Base-by-base conservation (phyloP, 2,888 invertebrate genomes). In the Lasius platythorax region DNA sequence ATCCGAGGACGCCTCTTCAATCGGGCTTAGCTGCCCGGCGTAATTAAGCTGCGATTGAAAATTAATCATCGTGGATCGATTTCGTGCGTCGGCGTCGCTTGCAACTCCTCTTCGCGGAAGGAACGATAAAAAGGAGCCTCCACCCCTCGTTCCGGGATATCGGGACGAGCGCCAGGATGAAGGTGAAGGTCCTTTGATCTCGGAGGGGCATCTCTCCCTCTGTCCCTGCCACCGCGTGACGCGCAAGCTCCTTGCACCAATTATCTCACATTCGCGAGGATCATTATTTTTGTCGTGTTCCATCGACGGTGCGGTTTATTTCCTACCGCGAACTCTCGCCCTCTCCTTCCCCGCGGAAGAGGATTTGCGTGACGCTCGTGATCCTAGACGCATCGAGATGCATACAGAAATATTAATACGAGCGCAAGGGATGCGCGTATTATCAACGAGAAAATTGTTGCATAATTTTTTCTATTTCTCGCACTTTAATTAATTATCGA, bases 31-130 rank as follows among this genome's bases (percentile, higher is more conserved):
- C 90, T 87, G 88, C 85, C 89, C 85, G 87, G 87, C 92, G 89
- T 93, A 93, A 93, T 94, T 93, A 93, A 94, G 91, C 91, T 91
- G 88, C 92, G 91, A 93, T 93, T 93, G 93, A 93, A 93, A 93
- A 93, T 93, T 93, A 93, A 94, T 93, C 92, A 93, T 93, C 92
- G 91, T 91, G 90, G 85, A 92, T 90, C 91, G 90, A 91, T 89
- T 90, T 88, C 89, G 86, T 83, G 81, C 83, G 85, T 87, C 86
- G 85, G 58, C 64, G 76, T 85, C 82, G 78, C 83, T 67, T 74
- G 82, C 66, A 83, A 81, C 82, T 74, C 78, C 37, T 78, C 85
- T 66, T 72, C 46, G 74, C 81, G 79, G 33, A 73, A 74, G 46
- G 75, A 81, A 66, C 78, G 79, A 75, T 78, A 88, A 88, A 87